phyloP scores from a whole-genome alignment of 2,888 invertebrate species.

The Tiliacea aurago region DNA sequence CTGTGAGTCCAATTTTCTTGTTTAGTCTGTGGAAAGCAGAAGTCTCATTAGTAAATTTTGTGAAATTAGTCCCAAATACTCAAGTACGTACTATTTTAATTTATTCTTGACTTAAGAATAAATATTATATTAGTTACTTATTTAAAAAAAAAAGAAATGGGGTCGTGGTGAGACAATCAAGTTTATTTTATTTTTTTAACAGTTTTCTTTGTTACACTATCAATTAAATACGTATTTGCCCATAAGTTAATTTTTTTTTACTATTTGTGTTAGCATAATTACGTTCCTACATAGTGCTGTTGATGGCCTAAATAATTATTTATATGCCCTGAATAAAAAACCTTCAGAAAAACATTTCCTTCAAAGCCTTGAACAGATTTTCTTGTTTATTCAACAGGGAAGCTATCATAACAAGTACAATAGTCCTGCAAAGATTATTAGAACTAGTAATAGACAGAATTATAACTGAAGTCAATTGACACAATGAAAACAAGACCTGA shows the following conservation, averaged over 20 bases:
- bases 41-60: not conserved
- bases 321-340: not conserved
- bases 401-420: not conserved
- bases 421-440: not conserved
- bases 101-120: not conserved
- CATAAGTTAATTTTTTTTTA: not conserved
- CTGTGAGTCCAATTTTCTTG: not conserved
- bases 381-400: conserved; percentile 4
- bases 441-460: not conserved
- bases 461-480: not conserved
- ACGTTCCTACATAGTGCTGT: not conserved
- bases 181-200: not conserved
- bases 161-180: too few species aligned
- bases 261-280: not conserved
- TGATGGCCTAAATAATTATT: too few species aligned
- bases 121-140: not conserved
- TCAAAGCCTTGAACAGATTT: not conserved
- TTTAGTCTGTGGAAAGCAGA: not conserved
- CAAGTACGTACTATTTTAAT: not conserved
- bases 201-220: not conserved
- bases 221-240: not conserved
- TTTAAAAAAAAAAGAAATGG: too few species aligned
- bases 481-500: not conserved
- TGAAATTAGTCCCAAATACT: not conserved
- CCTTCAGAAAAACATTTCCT: too few species aligned